A percentile compares a stretch with the other conserved stretches of the same genome.
phyloP scores from a whole-genome alignment of 2,797 vertebrate species.

The Meda fulgida region DNA sequence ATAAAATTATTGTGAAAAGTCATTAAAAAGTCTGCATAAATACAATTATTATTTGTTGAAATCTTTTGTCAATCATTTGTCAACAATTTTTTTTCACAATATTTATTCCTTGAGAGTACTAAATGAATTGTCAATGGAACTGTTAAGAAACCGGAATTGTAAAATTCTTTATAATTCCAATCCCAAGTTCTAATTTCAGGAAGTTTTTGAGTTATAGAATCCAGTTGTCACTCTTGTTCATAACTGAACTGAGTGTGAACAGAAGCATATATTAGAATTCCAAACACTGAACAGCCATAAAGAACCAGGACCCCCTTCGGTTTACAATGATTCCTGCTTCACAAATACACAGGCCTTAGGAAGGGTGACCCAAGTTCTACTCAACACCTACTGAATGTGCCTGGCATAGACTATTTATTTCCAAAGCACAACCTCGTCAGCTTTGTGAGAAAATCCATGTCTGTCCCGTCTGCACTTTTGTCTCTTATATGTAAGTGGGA shows the following conservation, averaged over 20 bases:
- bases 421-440: conserved; percentile 80
- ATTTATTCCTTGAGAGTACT: not conserved
- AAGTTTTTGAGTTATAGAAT: not conserved
- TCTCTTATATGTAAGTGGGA: conserved; percentile 81
- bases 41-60: not conserved
- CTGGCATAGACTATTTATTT: conserved; percentile 83
- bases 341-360: conserved; percentile 11
- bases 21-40: not conserved
- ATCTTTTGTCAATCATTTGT: not conserved
- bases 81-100: not conserved
- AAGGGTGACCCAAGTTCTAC: conserved; percentile 68
- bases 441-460: conserved; percentile 83
- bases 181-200: not conserved
- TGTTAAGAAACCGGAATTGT: not conserved
- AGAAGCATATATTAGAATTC: conserved; percentile 2
- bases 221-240: not conserved
- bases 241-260: conserved; percentile 6
- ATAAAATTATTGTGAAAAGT: not conserved
- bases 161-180: not conserved
- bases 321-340: conserved; percentile 22
- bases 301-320: conserved; percentile 11
- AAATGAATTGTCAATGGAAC: not conserved
- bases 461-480: conserved; percentile 78
- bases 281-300: conserved; percentile 15
- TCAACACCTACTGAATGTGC: conserved; percentile 76